phyloP scores from a whole-genome alignment of 2,113 vertebrate species.

The Atrichornis clamosus region DNA sequence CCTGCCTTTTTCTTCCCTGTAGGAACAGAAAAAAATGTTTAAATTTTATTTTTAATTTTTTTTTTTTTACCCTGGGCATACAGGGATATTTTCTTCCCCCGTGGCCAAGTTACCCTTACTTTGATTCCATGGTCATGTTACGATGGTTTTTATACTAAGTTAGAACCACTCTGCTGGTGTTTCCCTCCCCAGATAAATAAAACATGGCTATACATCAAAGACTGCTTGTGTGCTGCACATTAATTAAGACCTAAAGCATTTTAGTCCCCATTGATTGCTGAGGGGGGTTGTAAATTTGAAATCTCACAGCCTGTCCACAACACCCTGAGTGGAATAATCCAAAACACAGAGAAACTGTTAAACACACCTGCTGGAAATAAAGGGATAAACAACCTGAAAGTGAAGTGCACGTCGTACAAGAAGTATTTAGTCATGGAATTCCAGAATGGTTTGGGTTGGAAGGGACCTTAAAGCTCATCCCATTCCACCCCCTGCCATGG shows the following conservation, averaged over 20 bases:
- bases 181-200: background rate
- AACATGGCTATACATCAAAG: background rate
- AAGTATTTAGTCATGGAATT: background rate
- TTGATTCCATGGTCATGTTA: background rate
- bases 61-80: background rate
- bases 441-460: background rate
- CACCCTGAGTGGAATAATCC: background rate
- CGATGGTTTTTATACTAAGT: background rate
- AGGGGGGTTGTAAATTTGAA: background rate
- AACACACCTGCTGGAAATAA: background rate
- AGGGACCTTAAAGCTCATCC: background rate
- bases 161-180: background rate
- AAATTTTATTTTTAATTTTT: too few relatives aligned
- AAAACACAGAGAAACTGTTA: background rate
- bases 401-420: background rate
- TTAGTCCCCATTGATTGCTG: background rate
- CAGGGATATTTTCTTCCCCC: background rate
- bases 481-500: rapidly evolving
- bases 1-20: background rate
- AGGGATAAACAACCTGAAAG: background rate
- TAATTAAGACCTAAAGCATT: slow-evolving; percentile 31
- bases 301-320: rapidly evolving
- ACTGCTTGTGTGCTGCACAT: background rate
- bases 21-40: background rate
- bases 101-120: background rate